Base-by-base conservation (phyloP, 1,140 invertebrate genomes). In the Radopholus similis region DNA sequence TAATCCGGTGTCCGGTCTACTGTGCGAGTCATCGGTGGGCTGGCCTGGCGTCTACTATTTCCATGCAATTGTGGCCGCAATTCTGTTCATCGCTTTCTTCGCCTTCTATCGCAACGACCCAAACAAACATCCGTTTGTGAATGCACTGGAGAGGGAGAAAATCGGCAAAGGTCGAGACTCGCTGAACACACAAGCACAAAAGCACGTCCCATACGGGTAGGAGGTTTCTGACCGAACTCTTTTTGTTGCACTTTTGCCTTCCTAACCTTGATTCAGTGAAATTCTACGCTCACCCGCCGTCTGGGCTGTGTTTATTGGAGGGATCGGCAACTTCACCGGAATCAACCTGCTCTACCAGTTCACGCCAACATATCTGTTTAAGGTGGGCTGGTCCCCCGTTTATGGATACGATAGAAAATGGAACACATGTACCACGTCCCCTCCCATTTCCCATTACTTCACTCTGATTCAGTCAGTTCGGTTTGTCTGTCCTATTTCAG, bases 11-110 rank as follows among this genome's bases (percentile, higher is more conserved):
- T 56, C 65, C 13, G 68, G 68, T 57, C 37, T 72, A 32, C 49
- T 73, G 23, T 73, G 71, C 35, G 59, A 60, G n/a, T 73, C 71
- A 13, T 71, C 64, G 11, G 21, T 59, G 26, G 68, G 71, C 26
- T 73, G 71, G 71, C 71, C 70, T 15, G 71, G 71, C 15, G 64
- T 73, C 15, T 73, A 73, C 37, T 73, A 73, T 38, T 65, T 69
- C 40, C 72, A 74, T 26, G 72, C 71, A 8, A 11, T 34, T 26
- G 18, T 71, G n/a, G 37, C 71, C 35, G 30, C 54, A 9, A 26
- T 73, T 34, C 34, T 73, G 8, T 74, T 73, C 42, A 30, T 23
- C 4, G 15, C 51, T 13, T 73, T 73, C 40, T 73, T 71, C 49
- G 51, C 60, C 32, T 62, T 26, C 38, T 73, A 73, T 55, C 66